These are phyloP conservation scores for Zaprionus camerounensis DNA, from an alignment of 1,140 invertebrate species.

Conservation along the genomic window DNA sequence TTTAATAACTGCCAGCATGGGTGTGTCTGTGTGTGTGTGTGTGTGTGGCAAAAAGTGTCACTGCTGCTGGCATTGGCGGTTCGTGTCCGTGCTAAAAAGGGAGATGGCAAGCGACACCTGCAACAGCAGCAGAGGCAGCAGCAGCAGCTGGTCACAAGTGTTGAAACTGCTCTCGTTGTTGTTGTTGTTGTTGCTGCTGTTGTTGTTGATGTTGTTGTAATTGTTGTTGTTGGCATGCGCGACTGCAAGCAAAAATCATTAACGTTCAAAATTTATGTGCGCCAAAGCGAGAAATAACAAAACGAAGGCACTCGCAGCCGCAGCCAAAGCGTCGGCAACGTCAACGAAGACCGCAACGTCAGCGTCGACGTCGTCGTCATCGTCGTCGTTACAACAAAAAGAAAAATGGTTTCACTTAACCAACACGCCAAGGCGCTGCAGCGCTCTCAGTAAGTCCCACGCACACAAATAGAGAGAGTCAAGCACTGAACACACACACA, in stretches of 20 bases:
- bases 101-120: slow-evolving; percentile 76
- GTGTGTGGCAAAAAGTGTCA: slow-evolving; percentile 55
- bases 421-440: slow-evolving; percentile 70
- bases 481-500: slow-evolving; percentile 2
- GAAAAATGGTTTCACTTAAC: slow-evolving; percentile 84
- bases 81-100: slow-evolving; percentile 71
- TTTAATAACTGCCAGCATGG: slow-evolving; percentile 57
- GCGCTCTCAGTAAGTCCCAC: slow-evolving; percentile 11
- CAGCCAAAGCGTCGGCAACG: slow-evolving; percentile 25
- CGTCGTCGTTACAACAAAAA: slow-evolving; percentile 61
- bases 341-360: slow-evolving; percentile 42
- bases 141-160: slow-evolving; percentile 25
- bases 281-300: slow-evolving; percentile 83
- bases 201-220: slow-evolving; percentile 25
- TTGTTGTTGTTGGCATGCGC: slow-evolving; percentile 29
- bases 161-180: slow-evolving; percentile 10
- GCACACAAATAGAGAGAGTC: slow-evolving; percentile 6
- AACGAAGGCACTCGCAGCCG: slow-evolving; percentile 47
- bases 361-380: background rate
- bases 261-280: slow-evolving; percentile 77
- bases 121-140: slow-evolving; percentile 43
- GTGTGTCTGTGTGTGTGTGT: slow-evolving; percentile 26
- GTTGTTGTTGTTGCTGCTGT: slow-evolving; percentile 40
- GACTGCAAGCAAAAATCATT: slow-evolving; percentile 82
- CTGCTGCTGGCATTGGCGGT: slow-evolving; percentile 50